Conservation (phyloP, 2,113 vertebrate genomes). For the Bos indicus region DNA sequence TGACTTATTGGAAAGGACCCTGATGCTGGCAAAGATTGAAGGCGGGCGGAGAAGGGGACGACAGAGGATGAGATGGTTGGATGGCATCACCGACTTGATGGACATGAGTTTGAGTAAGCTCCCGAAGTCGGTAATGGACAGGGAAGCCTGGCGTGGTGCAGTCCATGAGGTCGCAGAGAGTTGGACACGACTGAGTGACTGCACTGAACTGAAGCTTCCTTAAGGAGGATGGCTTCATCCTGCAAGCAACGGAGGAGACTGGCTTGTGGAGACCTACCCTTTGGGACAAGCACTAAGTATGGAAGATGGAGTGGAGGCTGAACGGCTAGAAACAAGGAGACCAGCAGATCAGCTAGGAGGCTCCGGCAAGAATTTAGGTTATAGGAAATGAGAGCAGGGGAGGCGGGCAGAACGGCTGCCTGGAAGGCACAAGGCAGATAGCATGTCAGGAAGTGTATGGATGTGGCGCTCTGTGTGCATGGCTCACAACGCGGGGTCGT, state of each 20-base stretch:
- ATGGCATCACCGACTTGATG: not conserved
- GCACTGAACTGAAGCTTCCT: not conserved
- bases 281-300: too few relatives aligned
- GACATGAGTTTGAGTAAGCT: not conserved
- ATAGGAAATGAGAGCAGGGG: rapidly evolving
- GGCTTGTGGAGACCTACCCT: not conserved
- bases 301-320: not conserved
- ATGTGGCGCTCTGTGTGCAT: rapidly evolving
- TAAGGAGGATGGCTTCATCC: not conserved
- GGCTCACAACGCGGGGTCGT: rapidly evolving
- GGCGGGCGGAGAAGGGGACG: not conserved
- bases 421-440: rapidly evolving
- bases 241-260: not conserved
- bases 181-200: rapidly evolving
- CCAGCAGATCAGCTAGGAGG: not conserved
- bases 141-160: not conserved
- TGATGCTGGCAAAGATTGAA: not conserved
- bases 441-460: not conserved
- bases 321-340: not conserved
- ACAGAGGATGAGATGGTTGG: not conserved
- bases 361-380: not conserved
- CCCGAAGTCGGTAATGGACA: not conserved
- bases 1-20: not conserved
- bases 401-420: not conserved
- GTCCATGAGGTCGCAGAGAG: not conserved